Percentiles rank a stretch among this genome's conserved stretches.
Conservation (phyloP, 2,113 vertebrate genomes). For the Psittacula cyanocephala region DNA sequence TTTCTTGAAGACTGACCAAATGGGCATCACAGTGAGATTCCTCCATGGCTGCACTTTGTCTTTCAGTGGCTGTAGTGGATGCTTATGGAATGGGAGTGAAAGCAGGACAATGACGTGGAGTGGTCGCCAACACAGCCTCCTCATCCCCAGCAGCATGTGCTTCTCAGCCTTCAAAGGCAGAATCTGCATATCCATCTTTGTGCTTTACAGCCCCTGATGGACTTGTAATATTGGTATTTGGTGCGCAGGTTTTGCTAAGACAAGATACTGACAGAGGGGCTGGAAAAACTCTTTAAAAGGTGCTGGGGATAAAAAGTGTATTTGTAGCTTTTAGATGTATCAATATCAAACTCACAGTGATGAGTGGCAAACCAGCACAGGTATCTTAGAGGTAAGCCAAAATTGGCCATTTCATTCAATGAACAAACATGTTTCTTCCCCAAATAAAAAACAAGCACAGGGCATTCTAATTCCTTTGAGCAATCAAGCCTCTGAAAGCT, state of each 20-base stretch:
- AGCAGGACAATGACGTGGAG: rapidly evolving
- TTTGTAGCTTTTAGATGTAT: not conserved
- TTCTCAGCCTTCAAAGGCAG: not conserved
- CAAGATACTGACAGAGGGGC: not conserved
- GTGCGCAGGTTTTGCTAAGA: not conserved
- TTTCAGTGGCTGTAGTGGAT: rapidly evolving
- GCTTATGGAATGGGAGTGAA: rapidly evolving
- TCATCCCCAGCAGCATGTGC: rapidly evolving
- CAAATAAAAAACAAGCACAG: not conserved
- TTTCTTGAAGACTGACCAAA: not conserved
- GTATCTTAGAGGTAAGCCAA: not conserved
- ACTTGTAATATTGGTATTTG: not conserved
- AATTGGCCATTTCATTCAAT: not conserved
- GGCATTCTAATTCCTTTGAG: not conserved
- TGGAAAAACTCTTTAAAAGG: not conserved
- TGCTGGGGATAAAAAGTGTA: not conserved
- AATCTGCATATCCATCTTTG: not conserved
- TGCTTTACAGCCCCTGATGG: rapidly evolving
- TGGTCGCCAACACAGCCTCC: not conserved
- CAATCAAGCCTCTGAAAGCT: not conserved
- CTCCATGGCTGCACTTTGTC: not conserved
- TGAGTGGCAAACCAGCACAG: not conserved
- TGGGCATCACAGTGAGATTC: rapidly evolving
- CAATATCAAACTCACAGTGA: not conserved
- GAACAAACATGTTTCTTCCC: not conserved